A percentile compares a stretch with the other conserved stretches of the same genome.
phyloP scores from a whole-genome alignment of 1,140 invertebrate species.

The Drosophila eugracilis region DNA sequence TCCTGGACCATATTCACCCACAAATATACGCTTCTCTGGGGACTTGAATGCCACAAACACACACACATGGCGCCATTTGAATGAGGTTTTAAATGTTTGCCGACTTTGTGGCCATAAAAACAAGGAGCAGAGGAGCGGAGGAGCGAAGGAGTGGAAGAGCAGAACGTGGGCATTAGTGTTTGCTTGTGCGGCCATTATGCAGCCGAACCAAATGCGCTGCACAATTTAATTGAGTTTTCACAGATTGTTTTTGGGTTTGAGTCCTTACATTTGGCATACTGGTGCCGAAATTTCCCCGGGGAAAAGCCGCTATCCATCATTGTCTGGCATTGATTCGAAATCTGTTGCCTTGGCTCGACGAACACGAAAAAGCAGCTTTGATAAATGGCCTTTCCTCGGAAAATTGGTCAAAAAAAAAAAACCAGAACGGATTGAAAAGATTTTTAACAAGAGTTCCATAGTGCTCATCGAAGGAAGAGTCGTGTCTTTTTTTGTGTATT shows the following conservation, averaged over 20 bases:
- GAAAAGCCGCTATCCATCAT: constrained; percentile 6
- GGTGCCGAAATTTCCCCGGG: neutral
- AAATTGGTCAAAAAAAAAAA: constrained; percentile 1
- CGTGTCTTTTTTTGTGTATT: neutral
- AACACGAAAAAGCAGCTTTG: constrained; percentile 8
- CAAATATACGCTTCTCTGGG: constrained; percentile 21
- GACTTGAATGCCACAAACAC: constrained; percentile 44
- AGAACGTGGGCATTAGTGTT: constrained; percentile 6
- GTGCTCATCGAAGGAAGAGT: too few relatives aligned
- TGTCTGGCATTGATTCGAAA: constrained; percentile 6
- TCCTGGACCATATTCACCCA: neutral
- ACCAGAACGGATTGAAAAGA: constrained; percentile 6
- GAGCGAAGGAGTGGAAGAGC: too few relatives aligned
- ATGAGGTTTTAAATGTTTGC: constrained; percentile 54
- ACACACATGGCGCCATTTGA: constrained; percentile 52
- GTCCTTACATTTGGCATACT: neutral
- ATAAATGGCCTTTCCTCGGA: constrained; percentile 3
- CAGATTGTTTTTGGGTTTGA: neutral
- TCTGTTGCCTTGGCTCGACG: neutral
- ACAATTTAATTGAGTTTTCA: constrained; percentile 13
- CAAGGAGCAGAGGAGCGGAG: too few relatives aligned
- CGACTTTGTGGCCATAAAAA: constrained; percentile 42
- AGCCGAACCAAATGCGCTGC: neutral
- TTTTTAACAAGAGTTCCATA: neutral
- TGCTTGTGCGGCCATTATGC: constrained; percentile 11